Percentiles rank a stretch among this genome's conserved stretches.
Conservation (phyloP, 2,888 invertebrate species). For the Mechanitis messenoides region DNA sequence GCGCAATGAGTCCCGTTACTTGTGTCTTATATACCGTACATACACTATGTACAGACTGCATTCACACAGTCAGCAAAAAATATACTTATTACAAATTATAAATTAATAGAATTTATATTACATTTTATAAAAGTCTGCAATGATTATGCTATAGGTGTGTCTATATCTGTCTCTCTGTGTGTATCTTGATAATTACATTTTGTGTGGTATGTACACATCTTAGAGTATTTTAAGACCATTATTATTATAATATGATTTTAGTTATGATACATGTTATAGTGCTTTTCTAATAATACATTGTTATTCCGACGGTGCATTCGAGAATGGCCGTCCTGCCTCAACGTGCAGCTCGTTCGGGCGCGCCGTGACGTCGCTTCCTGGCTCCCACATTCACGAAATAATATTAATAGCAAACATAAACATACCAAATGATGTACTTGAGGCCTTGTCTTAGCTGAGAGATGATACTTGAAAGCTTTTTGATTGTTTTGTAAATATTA, state of each 20-base stretch:
- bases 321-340: conserved; percentile 67
- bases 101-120: no score
- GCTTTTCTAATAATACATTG: conserved; percentile 6
- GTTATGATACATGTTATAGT: no score
- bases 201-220: no score
- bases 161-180: no score
- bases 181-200: no score
- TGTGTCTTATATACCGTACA: conserved; percentile 41
- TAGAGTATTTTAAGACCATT: no score
- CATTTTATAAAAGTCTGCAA: no score
- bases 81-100: neutral
- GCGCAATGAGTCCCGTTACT: conserved; percentile 65
- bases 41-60: conserved; percentile 42
- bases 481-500: no score
- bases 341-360: conserved; percentile 56
- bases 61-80: conserved; percentile 14
- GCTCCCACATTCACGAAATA: conserved; percentile 29
- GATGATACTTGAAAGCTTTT: no score
- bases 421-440: conserved; percentile 1
- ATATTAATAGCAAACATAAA: conserved; percentile 30
- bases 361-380: conserved; percentile 33
- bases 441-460: no score
- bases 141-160: no score
- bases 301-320: conserved; percentile 46
- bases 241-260: no score